Evolutionary conservation across 2,888 invertebrate species (phyloP).

Genomic region (Pollenia griseotomentosa): DNA sequence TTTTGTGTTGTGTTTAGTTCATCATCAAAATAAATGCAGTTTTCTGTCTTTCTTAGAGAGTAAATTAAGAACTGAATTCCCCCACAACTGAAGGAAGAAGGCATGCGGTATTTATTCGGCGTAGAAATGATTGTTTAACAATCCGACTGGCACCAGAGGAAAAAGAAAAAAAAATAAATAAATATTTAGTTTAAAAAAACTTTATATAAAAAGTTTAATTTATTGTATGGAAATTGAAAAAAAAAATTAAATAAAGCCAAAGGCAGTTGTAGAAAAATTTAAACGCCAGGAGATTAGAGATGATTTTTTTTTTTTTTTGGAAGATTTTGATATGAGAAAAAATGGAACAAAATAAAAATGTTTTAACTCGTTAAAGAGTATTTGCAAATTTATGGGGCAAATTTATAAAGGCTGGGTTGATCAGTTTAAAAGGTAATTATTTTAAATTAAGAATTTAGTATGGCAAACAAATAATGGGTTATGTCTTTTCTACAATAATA

Average conservation of each 20-base stretch:
- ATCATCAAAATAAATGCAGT: constrained; percentile 27
- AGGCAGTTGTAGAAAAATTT: constrained; percentile 19
- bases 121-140: constrained; percentile 45
- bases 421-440: too few species aligned
- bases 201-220: constrained; percentile 6
- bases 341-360: constrained; percentile 1
- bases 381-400: background rate
- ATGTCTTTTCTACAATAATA: too few species aligned
- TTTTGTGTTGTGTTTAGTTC: background rate
- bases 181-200: constrained; percentile 10
- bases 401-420: background rate
- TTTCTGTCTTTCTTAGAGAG: constrained; percentile 2
- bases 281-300: constrained; percentile 43
- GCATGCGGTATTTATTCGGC: constrained; percentile 20
- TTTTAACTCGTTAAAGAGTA: background rate
- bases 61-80: constrained; percentile 53
- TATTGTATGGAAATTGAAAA: constrained; percentile 25
- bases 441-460: too few species aligned
- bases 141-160: constrained; percentile 65
- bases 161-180: constrained; percentile 25
- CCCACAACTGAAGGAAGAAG: constrained; percentile 23
- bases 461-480: too few species aligned
- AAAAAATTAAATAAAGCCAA: background rate
- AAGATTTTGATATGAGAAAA: background rate
- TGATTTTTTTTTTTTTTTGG: background rate